These are phyloP conservation scores for Stomorhina lunata DNA, from an alignment of 2,888 invertebrate genomes.

Conservation along the genomic window DNA sequence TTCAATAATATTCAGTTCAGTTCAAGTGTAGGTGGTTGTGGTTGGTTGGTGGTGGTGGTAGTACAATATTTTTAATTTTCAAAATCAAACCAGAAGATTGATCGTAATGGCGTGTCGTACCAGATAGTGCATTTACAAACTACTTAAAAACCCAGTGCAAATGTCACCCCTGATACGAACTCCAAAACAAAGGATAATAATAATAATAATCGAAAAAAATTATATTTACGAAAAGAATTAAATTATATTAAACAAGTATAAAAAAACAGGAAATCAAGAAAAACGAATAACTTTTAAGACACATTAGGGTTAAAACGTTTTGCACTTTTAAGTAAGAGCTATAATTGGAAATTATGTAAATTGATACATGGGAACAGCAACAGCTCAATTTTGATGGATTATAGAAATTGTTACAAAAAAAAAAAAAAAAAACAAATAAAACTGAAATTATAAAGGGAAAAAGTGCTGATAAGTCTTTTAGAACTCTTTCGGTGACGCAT, in stretches of 20 bases:
- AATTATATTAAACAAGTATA: conserved; percentile 9
- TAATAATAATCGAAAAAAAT: conserved; percentile 34
- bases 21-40: conserved; percentile 54
- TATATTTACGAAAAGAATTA: conserved; percentile 42
- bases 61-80: conserved; percentile 69
- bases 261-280: conserved; percentile 7
- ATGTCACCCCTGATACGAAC: conserved; percentile 99
- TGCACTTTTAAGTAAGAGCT: conserved; percentile 1
- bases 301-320: conserved; percentile 2
- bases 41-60: conserved; percentile 28
- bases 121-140: conserved; percentile 99
- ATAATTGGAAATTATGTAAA: background rate
- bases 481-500: background rate
- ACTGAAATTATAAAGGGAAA: background rate
- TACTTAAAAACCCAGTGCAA: conserved; percentile 87
- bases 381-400: background rate
- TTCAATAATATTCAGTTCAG: conserved; percentile 10
- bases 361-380: conserved; percentile 23
- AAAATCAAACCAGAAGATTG: conserved; percentile 72
- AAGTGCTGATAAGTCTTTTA: background rate
- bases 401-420: background rate
- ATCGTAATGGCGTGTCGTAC: conserved; percentile 95
- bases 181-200: conserved; percentile 83
- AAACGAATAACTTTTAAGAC: background rate
- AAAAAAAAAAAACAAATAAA: background rate